Conservation (phyloP, 1,140 invertebrate species). For the Dreissena polymorpha region DNA sequence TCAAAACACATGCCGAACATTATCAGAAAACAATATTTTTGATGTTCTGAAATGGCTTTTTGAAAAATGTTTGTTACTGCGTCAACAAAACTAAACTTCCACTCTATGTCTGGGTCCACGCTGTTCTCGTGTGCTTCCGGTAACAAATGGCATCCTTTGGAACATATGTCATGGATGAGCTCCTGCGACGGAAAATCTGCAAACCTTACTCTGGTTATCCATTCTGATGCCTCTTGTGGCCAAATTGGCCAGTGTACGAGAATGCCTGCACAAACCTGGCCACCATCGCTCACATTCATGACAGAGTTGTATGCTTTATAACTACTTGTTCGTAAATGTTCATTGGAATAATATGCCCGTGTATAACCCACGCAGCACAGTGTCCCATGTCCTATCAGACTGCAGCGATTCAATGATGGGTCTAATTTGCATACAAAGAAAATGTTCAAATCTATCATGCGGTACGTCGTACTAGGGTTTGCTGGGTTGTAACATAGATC, state of each 20-base stretch:
- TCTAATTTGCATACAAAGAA: no score
- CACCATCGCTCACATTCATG: no score
- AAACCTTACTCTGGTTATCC: conserved; percentile 6
- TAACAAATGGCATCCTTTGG: conserved; percentile 13
- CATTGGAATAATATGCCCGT: no score
- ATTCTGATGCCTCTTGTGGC: conserved; percentile 24
- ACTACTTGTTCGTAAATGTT: no score
- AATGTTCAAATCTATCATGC: no score
- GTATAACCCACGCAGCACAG: no score
- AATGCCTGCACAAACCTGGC: no score
- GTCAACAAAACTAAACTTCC: conserved; percentile 24
- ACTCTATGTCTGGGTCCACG: conserved; percentile 23
- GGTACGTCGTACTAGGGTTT: no score
- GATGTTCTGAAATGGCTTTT: conserved; percentile 10
- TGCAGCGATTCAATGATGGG: no score
- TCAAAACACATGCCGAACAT: conserved; percentile 16
- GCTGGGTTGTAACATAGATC: no score
- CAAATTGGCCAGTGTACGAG: neutral
- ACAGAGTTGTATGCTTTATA: no score
- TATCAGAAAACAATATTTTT: conserved; percentile 35
- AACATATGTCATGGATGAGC: neutral
- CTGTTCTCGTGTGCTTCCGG: conserved; percentile 23
- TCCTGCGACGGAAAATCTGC: conserved; percentile 11
- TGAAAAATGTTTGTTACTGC: conserved; percentile 21
- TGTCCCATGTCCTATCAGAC: no score